Conservation (phyloP, 2,888 invertebrate species). For the Cyclophora albipunctata region DNA sequence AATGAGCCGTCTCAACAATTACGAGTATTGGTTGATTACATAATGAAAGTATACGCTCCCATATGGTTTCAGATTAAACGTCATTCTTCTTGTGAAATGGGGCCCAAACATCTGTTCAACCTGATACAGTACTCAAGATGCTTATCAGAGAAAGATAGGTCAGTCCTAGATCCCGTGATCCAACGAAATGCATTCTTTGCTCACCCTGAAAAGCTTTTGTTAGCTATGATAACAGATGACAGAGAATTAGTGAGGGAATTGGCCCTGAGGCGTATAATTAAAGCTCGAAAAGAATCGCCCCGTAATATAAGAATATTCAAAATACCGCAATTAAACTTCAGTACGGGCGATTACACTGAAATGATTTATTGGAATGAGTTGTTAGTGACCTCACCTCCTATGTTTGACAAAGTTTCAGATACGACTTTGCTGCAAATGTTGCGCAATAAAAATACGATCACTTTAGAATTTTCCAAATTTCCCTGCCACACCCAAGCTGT, state of each 20-base stretch:
- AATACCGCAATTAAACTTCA: too few relatives aligned
- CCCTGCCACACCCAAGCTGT: too few relatives aligned
- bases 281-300: not conserved
- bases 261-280: slow-evolving; percentile 5
- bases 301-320: too few relatives aligned
- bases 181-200: slow-evolving; percentile 3
- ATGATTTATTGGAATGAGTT: too few relatives aligned
- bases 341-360: too few relatives aligned
- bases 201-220: slow-evolving; percentile 7
- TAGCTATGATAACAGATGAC: slow-evolving; percentile 5
- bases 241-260: slow-evolving; percentile 5
- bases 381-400: too few relatives aligned
- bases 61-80: slow-evolving; percentile 12
- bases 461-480: too few relatives aligned
- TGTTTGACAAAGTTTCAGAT: too few relatives aligned
- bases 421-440: too few relatives aligned
- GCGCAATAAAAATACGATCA: too few relatives aligned
- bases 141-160: too few relatives aligned
- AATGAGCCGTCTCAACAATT: not conserved
- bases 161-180: not conserved
- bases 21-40: not conserved
- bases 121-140: not conserved
- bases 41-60: slow-evolving; percentile 14
- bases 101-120: slow-evolving; percentile 2
- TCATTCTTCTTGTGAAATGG: slow-evolving; percentile 7